Evolutionary conservation across 2,888 invertebrate species (phyloP).

Genomic region (Geophilus truncorum): DNA sequence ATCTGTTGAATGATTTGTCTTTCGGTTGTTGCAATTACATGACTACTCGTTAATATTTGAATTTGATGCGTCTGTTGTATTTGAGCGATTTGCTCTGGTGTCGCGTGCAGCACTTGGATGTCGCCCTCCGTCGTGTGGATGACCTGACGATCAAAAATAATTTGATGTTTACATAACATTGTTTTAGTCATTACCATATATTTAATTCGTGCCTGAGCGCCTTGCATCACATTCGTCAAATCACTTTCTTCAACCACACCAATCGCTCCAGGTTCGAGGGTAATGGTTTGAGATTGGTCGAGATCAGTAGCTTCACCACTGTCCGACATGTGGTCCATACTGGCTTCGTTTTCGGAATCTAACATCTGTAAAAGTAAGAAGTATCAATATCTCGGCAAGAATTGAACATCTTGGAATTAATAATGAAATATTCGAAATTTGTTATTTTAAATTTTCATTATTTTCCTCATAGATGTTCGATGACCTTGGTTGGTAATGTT

Average conservation of each 20-base stretch:
- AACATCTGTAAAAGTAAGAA: not conserved
- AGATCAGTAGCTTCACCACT: not conserved
- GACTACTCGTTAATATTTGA: conserved; percentile 43
- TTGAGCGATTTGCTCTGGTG: conserved; percentile 49
- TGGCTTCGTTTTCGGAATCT: conserved; percentile 28
- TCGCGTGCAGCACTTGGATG: conserved; percentile 50
- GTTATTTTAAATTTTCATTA: not conserved
- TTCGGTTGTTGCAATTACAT: conserved; percentile 18
- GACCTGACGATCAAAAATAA: conserved; percentile 33
- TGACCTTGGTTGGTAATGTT: not conserved
- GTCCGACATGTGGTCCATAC: conserved; percentile 29
- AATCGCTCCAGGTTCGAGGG: not conserved
- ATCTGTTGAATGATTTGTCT: conserved; percentile 29
- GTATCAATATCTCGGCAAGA: not conserved
- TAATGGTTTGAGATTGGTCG: conserved; percentile 8
- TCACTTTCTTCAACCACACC: not conserved
- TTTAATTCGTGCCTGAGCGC: conserved; percentile 25
- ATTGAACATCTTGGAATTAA: not conserved
- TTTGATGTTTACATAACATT: not conserved
- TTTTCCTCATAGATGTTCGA: not conserved
- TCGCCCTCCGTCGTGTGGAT: conserved; percentile 43
- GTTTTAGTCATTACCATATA: not conserved
- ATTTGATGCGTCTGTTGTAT: conserved; percentile 48
- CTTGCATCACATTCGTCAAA: conserved; percentile 21
- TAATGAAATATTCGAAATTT: too few relatives aligned